Evolutionary conservation across 2,888 invertebrate species (phyloP), one percentile per base, ranked within the genome.

Genomic region (Tipula confusa): DNA sequence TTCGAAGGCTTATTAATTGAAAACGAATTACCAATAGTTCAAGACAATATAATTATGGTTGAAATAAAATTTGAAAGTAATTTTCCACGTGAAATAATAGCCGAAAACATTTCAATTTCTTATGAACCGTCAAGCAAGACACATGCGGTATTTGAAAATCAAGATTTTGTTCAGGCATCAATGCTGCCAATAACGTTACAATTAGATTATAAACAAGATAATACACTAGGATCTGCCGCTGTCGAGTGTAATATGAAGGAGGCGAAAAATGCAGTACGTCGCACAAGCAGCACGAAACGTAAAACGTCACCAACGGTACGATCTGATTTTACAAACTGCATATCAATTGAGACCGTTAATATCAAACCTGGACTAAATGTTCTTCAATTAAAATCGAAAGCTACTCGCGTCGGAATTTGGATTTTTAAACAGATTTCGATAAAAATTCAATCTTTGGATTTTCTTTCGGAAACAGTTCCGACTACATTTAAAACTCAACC

Each of bases 131-230:
- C 92, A 89, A 85, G 91, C 89, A 79, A 87, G 88, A 85, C 86
- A 84, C 89, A 89, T 84, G 88, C 90, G 82, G 91, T 89, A 87
- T 90, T 87, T 86, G 89, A 90, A 88, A 87, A 85, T 64, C 87
- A 88, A 84, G 43, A 83, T 83, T 84, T 84, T 29, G 81, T 83
- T 28, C 79, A 29, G 1, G 18, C n/a, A 29, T 43, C 48, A 13
- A 43, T 83, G 79, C 36, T 83, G 33, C 91, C 92, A 84, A 93
- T 96, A 83, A 92, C 92, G 79, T 92, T 94, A 79, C 93, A 93
- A 87, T 88, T 96, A 38, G 94, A 95, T 87, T 94, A 94, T 87
- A 95, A 96, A 88, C 95, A 97, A 88, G 96, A 97, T 88, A 95
- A 93, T 87, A 93, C 93, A 29, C 89, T 97, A 5, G 93, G 93